Percentiles rank a stretch among this genome's conserved stretches.
phyloP scores from a whole-genome alignment of 2,113 vertebrate species.

The Elaphurus davidianus region DNA sequence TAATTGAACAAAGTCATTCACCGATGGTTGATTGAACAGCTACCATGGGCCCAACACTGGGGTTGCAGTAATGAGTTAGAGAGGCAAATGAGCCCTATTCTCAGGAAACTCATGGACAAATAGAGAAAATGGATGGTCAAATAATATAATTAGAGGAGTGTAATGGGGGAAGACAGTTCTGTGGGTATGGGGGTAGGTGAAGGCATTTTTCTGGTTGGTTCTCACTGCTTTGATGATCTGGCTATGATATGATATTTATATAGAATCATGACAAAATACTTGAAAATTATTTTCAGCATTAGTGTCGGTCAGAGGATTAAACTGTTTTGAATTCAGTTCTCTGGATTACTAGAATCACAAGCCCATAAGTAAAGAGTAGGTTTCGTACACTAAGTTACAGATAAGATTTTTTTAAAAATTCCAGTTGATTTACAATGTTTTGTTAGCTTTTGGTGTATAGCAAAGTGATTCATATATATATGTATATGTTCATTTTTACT shows the following conservation, averaged over 20 bases:
- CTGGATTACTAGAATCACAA: background rate
- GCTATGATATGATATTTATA: background rate
- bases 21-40: background rate
- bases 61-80: background rate
- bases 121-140: background rate
- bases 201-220: background rate
- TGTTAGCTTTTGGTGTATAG: background rate
- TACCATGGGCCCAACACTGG: background rate
- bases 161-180: background rate
- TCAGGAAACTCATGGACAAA: background rate
- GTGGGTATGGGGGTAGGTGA: background rate
- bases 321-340: background rate
- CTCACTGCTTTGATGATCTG: background rate
- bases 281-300: background rate
- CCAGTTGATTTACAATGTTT: background rate
- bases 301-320: background rate
- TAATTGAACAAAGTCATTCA: background rate
- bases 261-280: background rate
- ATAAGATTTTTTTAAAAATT: background rate
- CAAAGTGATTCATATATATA: background rate
- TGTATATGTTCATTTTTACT: background rate
- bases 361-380: background rate
- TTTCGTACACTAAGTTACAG: background rate
- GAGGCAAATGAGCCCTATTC: background rate
- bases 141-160: background rate